Evolutionary conservation across 1,140 invertebrate species (phyloP).

Genomic region (Druon quercuslanigerum): DNA sequence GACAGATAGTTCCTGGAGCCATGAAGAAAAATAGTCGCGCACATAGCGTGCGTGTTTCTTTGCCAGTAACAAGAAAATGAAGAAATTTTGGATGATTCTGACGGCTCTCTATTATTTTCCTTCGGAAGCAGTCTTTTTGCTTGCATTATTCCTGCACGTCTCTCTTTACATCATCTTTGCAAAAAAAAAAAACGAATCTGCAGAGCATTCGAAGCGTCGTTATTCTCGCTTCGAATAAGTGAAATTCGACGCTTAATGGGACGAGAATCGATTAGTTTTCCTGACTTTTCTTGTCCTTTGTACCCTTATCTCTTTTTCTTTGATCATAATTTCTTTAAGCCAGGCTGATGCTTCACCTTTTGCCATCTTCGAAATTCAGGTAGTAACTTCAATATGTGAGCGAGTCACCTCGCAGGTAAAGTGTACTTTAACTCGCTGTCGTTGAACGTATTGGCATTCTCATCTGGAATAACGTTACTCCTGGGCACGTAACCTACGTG

Average conservation of each 20-base stretch:
- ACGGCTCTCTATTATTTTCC: no score
- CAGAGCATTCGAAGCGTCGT: constrained; percentile 22
- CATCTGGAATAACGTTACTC: constrained; percentile 63
- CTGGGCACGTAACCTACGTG: constrained; percentile 45
- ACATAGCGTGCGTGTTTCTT: no score
- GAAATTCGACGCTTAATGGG: constrained; percentile 63
- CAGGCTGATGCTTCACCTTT: background rate
- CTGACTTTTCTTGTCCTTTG: constrained; percentile 35
- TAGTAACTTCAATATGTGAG: constrained; percentile 34
- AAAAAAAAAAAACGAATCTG: constrained; percentile 39
- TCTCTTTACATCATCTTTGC: constrained; percentile 42
- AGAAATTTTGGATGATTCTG: no score
- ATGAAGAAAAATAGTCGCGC: no score
- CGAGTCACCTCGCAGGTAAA: constrained; percentile 44
- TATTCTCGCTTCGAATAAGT: constrained; percentile 36
- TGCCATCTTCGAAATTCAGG: constrained; percentile 13
- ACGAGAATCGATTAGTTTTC: constrained; percentile 55
- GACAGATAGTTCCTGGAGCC: no score
- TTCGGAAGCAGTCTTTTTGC: no score
- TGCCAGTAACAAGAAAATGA: no score
- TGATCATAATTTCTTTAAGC: constrained; percentile 33
- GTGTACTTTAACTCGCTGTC: constrained; percentile 38
- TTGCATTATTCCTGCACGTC: constrained; percentile 5
- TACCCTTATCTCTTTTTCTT: constrained; percentile 39
- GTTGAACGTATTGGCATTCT: constrained; percentile 60